Percentiles rank a stretch among this genome's conserved stretches.
Evolutionary conservation across 1,140 invertebrate species (phyloP).

Genomic region (Sinonovacula constricta): DNA sequence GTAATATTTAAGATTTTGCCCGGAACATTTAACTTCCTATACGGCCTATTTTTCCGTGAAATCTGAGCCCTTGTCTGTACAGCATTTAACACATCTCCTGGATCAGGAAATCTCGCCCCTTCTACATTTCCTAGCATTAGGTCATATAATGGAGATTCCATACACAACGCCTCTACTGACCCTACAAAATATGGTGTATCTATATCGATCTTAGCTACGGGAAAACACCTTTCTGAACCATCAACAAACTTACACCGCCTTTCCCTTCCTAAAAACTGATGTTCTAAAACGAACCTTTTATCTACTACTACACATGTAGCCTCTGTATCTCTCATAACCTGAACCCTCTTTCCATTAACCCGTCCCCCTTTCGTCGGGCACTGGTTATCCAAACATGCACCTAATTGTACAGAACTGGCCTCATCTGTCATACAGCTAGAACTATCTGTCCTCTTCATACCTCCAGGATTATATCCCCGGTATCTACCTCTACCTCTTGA

Average conservation of each 20-base stretch:
- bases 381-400: not conserved
- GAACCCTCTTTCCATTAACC: not conserved
- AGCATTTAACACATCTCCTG: not conserved
- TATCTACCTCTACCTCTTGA: not conserved
- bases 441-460: not conserved
- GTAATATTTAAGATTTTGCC: not conserved
- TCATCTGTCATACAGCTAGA: not conserved
- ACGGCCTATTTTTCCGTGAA: not conserved
- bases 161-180: not conserved
- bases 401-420: not conserved
- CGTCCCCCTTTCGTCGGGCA: not conserved
- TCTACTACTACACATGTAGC: not conserved
- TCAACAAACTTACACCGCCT: not conserved
- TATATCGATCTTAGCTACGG: not conserved
- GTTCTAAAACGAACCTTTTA: not conserved
- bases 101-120: not conserved
- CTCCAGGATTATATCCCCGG: not conserved
- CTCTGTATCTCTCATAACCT: not conserved
- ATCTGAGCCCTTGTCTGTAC: not conserved
- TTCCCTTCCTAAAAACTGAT: not conserved
- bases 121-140: not conserved
- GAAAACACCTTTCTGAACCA: not conserved
- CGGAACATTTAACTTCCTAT: not conserved
- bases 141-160: slow-evolving; percentile 4
- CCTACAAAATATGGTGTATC: not conserved